Evolutionary conservation across 2,113 vertebrate genomes (phyloP).

Genomic region (Bettongia penicillata): DNA sequence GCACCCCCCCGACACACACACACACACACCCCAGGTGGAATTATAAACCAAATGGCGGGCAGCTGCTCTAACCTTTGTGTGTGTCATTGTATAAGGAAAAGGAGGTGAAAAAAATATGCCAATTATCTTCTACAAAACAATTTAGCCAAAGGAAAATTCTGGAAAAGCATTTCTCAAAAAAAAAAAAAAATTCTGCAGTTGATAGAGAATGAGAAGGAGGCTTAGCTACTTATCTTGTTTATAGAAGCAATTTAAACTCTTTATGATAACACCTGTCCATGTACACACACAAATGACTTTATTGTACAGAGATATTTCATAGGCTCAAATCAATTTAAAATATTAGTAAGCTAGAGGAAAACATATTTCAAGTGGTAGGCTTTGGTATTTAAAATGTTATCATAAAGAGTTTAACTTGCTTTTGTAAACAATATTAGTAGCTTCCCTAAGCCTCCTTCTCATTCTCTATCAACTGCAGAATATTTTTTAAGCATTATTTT

Average conservation of each 20-base stretch:
- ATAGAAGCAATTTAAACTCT: too few species aligned
- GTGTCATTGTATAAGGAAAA: not conserved
- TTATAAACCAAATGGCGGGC: not conserved
- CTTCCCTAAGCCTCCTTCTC: not conserved
- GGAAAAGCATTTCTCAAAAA: not conserved
- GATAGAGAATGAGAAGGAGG: not conserved
- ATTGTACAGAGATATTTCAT: not conserved
- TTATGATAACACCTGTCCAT: not conserved
- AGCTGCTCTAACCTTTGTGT: not conserved
- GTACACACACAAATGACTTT: not conserved
- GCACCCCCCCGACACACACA: not conserved
- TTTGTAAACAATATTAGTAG: not conserved
- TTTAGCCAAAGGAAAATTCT: not conserved
- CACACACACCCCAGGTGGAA: conserved; percentile 1
- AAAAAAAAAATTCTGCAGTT: too few species aligned
- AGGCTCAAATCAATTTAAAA: not conserved
- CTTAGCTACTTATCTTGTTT: not conserved
- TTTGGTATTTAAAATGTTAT: not conserved
- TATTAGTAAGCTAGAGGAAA: not conserved
- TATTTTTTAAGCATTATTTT: not conserved
- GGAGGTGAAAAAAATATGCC: not conserved
- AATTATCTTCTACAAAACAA: not conserved
- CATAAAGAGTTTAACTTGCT: not conserved
- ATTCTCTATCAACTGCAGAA: not conserved
- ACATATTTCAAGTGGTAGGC: not conserved